Conservation (phyloP, 2,888 invertebrate genomes). For the Branchinecta sandiegonensis region DNA sequence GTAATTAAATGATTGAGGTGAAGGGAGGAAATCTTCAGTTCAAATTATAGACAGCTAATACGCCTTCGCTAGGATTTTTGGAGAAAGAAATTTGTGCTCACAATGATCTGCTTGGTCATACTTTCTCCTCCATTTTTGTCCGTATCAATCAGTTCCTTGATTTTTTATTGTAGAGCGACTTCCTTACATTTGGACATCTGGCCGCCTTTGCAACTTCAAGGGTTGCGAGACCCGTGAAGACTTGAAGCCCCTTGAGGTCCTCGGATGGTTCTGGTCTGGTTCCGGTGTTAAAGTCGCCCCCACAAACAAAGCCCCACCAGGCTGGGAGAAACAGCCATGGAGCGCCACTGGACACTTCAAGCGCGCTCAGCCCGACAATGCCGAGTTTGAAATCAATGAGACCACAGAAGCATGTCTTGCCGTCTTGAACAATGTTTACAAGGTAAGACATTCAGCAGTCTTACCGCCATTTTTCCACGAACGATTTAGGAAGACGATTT, state of each 20-base stretch:
- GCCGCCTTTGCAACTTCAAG: constrained; percentile 80
- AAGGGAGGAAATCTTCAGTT: no score
- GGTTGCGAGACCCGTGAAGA: constrained; percentile 74
- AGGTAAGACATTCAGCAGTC: constrained; percentile 16
- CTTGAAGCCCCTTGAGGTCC: constrained; percentile 66
- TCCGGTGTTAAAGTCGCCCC: constrained; percentile 71
- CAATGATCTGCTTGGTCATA: not conserved
- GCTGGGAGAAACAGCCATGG: constrained; percentile 28
- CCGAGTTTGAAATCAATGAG: constrained; percentile 29
- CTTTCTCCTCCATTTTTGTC: no score
- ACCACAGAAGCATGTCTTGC: constrained; percentile 29
- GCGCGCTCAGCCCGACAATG: constrained; percentile 29
- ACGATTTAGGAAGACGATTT: no score
- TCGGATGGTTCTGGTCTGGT: constrained; percentile 88
- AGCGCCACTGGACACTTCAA: constrained; percentile 28
- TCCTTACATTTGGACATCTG: constrained; percentile 76
- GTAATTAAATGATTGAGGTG: no score
- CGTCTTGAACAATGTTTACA: constrained; percentile 29
- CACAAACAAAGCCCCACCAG: constrained; percentile 45
- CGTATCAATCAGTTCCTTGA: not conserved
- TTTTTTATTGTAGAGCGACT: constrained; percentile 19
- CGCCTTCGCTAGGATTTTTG: not conserved
- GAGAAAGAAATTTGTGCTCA: not conserved
- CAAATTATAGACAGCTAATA: no score
- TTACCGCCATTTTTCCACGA: no score